Base-by-base conservation (phyloP, 2,113 vertebrate species). In the Nyctibius bracteatus region DNA sequence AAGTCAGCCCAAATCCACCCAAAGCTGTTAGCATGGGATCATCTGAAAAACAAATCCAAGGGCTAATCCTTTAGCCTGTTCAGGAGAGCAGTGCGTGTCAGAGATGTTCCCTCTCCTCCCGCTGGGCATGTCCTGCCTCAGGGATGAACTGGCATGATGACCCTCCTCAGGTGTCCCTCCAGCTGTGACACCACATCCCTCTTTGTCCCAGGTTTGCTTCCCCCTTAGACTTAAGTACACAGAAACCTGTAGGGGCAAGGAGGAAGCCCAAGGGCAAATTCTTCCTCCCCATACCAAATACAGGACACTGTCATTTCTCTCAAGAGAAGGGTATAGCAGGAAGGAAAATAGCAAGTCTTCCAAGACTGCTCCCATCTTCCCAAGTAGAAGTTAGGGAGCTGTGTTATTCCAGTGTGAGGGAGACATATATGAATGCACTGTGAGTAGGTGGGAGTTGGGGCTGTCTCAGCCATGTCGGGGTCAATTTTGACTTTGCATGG, bases 21-120 rank as follows among this genome's bases (percentile, higher is more conserved):
- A 96, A 97, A 97, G 88, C 83, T 95, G 59, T 97, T 97, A 96
- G 95, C 92, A 83, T 19, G 63, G 37, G 90, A 97, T 97, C 94
- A 86, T 88, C 79, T 72, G 96, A 96, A 96, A 97, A 97, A 91
- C 81, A 96, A 90, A 97, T 96, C 90, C 89, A 89, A 71, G 30
- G 73, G 78, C 81, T 97, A 98, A 97, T 98, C 96, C 94, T 79
- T 63, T 30, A 59, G 68, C 80, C 79, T 58, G 25, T 92, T 94
- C 39, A 66, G 82, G 84, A 95, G 88, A 96, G 66, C 10, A 43
- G 13, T 52, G 75, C 23, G 13, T 83, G 92, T 77, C 77, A 67
- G 51, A 88, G 65, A 54, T 52, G 65, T 67, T 65, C 19, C 41
- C 55, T 33, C 39, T 88, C 95, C 74, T 88, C 58, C 43, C 4